Conservation (phyloP, 2,797 vertebrate genomes). For the Ctenopoma kingsleyae region DNA sequence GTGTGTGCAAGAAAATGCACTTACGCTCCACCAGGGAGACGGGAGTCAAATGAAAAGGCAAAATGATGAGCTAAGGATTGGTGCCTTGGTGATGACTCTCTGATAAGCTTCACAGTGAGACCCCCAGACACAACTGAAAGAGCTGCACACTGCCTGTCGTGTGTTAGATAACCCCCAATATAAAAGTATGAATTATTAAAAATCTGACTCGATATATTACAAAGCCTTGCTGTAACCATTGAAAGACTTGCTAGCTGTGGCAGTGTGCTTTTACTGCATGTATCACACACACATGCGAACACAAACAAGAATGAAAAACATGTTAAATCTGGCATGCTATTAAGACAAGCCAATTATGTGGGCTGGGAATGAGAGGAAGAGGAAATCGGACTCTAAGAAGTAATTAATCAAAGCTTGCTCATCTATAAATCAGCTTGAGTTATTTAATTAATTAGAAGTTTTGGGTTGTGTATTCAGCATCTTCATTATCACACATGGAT, state of each 20-base stretch:
- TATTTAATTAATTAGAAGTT: conserved; percentile 79
- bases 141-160: conserved; percentile 57
- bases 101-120: conserved; percentile 62
- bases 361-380: conserved; percentile 28
- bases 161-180: conserved; percentile 74
- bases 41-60: conserved; percentile 63
- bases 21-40: conserved; percentile 34
- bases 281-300: conserved; percentile 19
- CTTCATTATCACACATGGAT: conserved; percentile 74
- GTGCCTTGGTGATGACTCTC: conserved; percentile 62
- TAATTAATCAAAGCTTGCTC: conserved; percentile 75
- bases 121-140: conserved; percentile 64
- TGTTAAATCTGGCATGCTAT: conserved; percentile 27
- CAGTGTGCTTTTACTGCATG: conserved; percentile 7
- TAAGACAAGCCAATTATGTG: conserved; percentile 40
- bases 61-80: conserved; percentile 63
- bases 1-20: conserved; percentile 48
- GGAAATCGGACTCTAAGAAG: conserved; percentile 44
- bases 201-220: conserved; percentile 68
- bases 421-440: conserved; percentile 77
- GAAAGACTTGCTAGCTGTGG: conserved; percentile 31
- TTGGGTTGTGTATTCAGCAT: conserved; percentile 68
- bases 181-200: conserved; percentile 78
- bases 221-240: conserved; percentile 46
- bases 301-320: background rate